phyloP scores from a whole-genome alignment of 2,888 invertebrate species.

The Microplitis deprimator region DNA sequence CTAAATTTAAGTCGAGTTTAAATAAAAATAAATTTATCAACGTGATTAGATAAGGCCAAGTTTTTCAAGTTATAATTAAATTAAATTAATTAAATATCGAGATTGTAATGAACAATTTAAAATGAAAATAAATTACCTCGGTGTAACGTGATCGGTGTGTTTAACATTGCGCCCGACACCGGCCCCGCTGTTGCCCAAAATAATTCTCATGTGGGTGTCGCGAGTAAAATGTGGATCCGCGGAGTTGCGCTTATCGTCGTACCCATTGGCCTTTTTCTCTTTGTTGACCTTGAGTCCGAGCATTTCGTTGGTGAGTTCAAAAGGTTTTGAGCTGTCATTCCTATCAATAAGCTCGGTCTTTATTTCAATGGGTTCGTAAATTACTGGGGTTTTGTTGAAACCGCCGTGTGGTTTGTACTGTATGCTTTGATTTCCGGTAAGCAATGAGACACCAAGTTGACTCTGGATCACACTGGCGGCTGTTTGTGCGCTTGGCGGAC shows the following conservation, averaged over 20 bases:
- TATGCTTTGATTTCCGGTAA: constrained; percentile 66
- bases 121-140: constrained; percentile 55
- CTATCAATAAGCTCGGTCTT: constrained; percentile 66
- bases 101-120: background rate
- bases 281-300: constrained; percentile 61
- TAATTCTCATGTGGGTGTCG: constrained; percentile 94
- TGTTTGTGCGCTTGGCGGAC: constrained; percentile 68
- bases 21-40: too few relatives aligned
- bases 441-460: constrained; percentile 66
- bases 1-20: too few relatives aligned
- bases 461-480: constrained; percentile 69
- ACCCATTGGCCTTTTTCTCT: constrained; percentile 64
- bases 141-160: constrained; percentile 62
- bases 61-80: too few relatives aligned
- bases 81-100: too few relatives aligned
- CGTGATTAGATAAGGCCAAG: too few relatives aligned
- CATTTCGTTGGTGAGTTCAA: constrained; percentile 70
- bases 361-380: constrained; percentile 70
- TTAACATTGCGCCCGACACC: constrained; percentile 69
- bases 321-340: constrained; percentile 63
- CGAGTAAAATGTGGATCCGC: constrained; percentile 88
- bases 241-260: constrained; percentile 68
- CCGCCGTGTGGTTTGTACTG: constrained; percentile 64
- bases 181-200: constrained; percentile 77
- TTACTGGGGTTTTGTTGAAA: constrained; percentile 64